Evolutionary conservation across 2,113 vertebrate genomes (phyloP).

Genomic region (Larimichthys crocea): DNA sequence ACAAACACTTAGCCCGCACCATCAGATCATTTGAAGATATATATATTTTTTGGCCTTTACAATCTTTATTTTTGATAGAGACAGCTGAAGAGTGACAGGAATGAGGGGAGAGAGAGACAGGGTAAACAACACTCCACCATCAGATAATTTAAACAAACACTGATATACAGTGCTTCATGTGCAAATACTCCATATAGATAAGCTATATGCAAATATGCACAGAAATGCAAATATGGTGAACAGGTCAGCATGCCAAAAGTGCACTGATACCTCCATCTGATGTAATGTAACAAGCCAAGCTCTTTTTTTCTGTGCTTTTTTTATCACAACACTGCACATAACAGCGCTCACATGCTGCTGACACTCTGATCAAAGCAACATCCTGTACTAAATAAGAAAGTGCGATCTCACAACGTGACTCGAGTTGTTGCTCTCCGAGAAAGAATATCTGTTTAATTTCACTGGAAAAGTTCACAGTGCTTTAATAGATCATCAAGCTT

Average conservation of each 20-base stretch:
- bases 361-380: slow-evolving; percentile 9
- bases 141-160: not conserved
- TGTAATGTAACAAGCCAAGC: not conserved
- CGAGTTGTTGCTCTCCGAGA: not conserved
- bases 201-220: not conserved
- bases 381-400: slow-evolving; percentile 16
- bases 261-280: not conserved
- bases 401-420: slow-evolving; percentile 37
- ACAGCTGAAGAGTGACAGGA: too few species aligned
- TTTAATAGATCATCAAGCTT: slow-evolving; percentile 36
- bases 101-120: too few species aligned
- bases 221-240: not conserved
- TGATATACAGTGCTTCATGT: not conserved
- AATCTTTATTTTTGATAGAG: too few species aligned
- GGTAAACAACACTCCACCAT: not conserved
- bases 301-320: not conserved
- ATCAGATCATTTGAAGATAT: not conserved
- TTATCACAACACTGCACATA: not conserved
- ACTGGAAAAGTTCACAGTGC: slow-evolving; percentile 32
- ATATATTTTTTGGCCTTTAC: too few species aligned
- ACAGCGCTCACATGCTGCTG: not conserved
- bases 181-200: not conserved
- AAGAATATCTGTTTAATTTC: not conserved
- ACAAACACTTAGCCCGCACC: not conserved
- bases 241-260: not conserved